Evolutionary conservation across 2,113 vertebrate species (phyloP), one percentile per base, ranked within the genome.

Genomic region (Pavo muticus): DNA sequence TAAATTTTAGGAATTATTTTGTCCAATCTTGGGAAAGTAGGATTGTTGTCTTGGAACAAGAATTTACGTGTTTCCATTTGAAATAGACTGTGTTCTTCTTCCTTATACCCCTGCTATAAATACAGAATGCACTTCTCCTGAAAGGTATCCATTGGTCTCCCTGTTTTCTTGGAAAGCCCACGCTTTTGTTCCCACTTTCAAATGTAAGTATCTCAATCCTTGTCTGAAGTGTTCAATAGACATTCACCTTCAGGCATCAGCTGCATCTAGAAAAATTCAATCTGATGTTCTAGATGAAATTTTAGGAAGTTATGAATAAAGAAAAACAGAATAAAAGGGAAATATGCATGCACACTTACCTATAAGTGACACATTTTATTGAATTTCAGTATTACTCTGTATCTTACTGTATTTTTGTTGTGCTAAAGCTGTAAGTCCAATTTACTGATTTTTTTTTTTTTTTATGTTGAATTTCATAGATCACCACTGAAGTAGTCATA

Each of bases 131-230:
- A 5, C 77, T 91, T 86, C 64, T 83, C 44, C 65, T 74, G 52
- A 47, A 57, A 76, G 9, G 20, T 69, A 81, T 88, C 35, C 5
- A 0, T 59, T 52, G 50, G 39, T 48, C 30, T 91, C 21, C 42
- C 19, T n/a, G 56, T 57, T 59, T 35, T 59, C 57, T 35, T 64
- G n/a, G 27, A 48, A 76, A 30, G 14, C 16, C 20, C 1, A 0
- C 52, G 2, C 0, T 60, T 77, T 92, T 78, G 8, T 57, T 84
- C 17, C 30, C 8, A 5, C 29, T 78, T 84, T 81, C 1, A 0
- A 50, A 20, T 17, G 57, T 3, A 0, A 82, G 2, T 0, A 0
- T 67, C 40, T 82, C 45, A 54, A 1, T 61, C 11, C 75, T 78
- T 3, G 5, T 9, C 59, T 61, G 37, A 85, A 76, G 4, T 17